Conservation (phyloP, 1,140 invertebrate genomes). For the Diachasma alloeum region DNA sequence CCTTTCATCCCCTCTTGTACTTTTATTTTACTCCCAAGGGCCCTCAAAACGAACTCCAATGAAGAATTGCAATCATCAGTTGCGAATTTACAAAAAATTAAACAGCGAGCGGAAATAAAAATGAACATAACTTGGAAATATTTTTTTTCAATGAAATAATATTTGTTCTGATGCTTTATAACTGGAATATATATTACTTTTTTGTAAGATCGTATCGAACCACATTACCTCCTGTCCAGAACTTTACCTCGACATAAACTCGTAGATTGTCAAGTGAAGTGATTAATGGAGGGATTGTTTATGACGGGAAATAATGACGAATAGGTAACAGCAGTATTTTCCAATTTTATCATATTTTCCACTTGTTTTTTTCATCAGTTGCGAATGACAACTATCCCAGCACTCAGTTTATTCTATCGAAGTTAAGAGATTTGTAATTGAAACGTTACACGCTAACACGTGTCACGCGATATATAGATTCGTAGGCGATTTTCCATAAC, state of each 20-base stretch:
- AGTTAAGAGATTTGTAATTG: background rate
- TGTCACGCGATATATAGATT: background rate
- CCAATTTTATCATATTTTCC: slow-evolving; percentile 4
- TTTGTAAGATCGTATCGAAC: slow-evolving; percentile 14
- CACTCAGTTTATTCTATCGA: background rate
- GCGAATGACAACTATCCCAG: background rate
- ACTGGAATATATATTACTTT: background rate
- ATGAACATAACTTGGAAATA: background rate
- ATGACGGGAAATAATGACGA: slow-evolving; percentile 11
- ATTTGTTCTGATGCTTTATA: background rate
- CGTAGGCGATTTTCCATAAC: background rate
- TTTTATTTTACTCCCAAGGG: no score
- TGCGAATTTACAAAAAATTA: background rate
- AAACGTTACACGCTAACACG: background rate
- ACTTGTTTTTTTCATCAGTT: background rate
- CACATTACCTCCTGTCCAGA: slow-evolving; percentile 28
- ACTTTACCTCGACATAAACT: background rate
- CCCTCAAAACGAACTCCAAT: background rate
- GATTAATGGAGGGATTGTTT: background rate
- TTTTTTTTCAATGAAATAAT: background rate
- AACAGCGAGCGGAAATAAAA: background rate
- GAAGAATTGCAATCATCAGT: background rate
- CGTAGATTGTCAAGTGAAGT: slow-evolving; percentile 6
- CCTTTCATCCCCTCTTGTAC: no score
- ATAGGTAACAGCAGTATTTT: background rate